Evolutionary conservation across 2,113 vertebrate species (phyloP).

Genomic region (Cyanistes caeruleus): DNA sequence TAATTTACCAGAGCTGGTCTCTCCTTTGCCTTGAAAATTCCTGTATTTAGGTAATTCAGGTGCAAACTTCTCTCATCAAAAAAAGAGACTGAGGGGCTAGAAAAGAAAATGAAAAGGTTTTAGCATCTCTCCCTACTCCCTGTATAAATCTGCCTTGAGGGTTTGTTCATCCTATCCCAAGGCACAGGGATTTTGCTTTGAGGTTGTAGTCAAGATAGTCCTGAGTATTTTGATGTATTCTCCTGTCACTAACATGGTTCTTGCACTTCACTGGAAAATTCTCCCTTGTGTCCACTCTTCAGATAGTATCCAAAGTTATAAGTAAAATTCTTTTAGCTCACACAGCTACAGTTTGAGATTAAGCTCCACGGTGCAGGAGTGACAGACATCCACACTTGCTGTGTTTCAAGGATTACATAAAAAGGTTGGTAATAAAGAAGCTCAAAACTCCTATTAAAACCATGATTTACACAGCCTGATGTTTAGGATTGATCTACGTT

Average conservation of each 20-base stretch:
- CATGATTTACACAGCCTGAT: background rate
- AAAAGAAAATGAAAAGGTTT: background rate
- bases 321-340: background rate
- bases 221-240: background rate
- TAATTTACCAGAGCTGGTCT: conserved; percentile 27
- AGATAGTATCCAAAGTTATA: background rate
- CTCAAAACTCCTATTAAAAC: background rate
- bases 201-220: fast-evolving
- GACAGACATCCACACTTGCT: background rate
- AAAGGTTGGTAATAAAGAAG: background rate
- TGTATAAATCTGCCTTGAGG: background rate
- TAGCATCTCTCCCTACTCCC: background rate
- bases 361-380: background rate
- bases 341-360: background rate
- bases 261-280: background rate
- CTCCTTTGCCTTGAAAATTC: background rate
- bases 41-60: background rate
- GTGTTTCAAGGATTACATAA: background rate
- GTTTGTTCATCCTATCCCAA: background rate
- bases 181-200: background rate
- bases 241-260: background rate
- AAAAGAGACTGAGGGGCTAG: background rate
- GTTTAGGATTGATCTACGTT: background rate
- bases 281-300: background rate
- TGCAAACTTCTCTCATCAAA: background rate